phyloP scores from a whole-genome alignment of 2,797 vertebrate genomes.

The Aotus griseimembra region DNA sequence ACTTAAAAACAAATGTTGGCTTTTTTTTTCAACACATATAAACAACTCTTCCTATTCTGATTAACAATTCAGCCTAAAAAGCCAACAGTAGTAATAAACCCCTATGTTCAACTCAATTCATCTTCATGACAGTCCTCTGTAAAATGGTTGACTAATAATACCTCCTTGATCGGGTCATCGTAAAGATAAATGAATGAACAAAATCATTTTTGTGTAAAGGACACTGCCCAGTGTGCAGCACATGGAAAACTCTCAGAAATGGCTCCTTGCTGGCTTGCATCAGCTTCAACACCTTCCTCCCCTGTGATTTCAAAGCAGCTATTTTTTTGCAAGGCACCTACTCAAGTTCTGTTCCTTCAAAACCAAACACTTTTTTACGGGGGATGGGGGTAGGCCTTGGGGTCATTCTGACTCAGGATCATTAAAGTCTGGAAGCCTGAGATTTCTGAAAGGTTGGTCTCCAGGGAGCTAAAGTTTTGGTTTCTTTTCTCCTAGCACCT shows the following conservation, averaged over 20 bases:
- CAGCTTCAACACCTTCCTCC: not conserved
- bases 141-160: not conserved
- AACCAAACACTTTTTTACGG: not conserved
- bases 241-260: not conserved
- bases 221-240: not conserved
- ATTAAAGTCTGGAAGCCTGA: not conserved
- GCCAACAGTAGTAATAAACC: not conserved
- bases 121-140: not conserved
- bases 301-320: not conserved
- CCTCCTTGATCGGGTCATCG: not conserved
- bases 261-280: not conserved
- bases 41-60: not conserved
- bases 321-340: not conserved
- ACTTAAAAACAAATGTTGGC: not conserved
- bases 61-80: not conserved
- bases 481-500: not conserved
- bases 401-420: not conserved
- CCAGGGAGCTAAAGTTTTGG: not conserved
- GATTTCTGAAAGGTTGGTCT: not conserved
- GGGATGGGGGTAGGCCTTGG: not conserved
- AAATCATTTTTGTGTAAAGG: not conserved
- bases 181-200: not conserved
- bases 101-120: not conserved
- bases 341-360: not conserved
- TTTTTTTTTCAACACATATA: not conserved